Evolutionary conservation across 2,797 vertebrate species (phyloP).

Genomic region (Alcedo quadribrachys): DNA sequence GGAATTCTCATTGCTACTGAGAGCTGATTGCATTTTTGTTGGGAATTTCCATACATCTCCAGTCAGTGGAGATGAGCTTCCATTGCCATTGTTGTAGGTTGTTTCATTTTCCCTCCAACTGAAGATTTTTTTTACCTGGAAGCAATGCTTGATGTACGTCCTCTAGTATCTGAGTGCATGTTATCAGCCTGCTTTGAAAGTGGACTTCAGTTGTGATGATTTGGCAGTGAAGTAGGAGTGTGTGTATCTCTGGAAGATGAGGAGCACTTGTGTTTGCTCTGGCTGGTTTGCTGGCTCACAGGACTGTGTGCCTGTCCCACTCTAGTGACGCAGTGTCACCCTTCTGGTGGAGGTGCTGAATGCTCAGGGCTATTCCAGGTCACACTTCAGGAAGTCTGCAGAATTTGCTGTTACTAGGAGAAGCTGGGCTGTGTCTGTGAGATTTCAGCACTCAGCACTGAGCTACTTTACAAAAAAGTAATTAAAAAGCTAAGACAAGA

Average conservation of each 20-base stretch:
- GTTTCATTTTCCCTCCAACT: neutral
- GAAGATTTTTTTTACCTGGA: neutral
- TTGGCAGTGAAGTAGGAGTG: neutral
- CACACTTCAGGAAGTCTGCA: neutral
- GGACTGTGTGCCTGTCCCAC: neutral
- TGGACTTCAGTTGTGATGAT: neutral
- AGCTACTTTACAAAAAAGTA: neutral
- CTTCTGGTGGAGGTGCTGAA: neutral
- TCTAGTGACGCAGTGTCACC: neutral
- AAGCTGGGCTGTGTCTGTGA: neutral
- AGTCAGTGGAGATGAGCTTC: neutral
- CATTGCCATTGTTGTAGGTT: accelerated
- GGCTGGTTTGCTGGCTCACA: neutral
- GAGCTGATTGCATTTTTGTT: neutral
- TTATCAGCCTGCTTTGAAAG: neutral
- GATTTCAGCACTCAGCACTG: neutral
- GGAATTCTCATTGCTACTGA: neutral
- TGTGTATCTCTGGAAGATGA: neutral
- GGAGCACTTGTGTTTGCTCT: neutral
- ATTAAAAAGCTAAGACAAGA: accelerated
- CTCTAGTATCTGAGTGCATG: accelerated
- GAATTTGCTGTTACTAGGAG: neutral
- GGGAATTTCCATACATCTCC: neutral
- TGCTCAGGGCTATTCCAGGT: neutral
- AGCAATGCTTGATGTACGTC: neutral